phyloP scores from a whole-genome alignment of 2,797 vertebrate species.

The Iguana delicatissima region DNA sequence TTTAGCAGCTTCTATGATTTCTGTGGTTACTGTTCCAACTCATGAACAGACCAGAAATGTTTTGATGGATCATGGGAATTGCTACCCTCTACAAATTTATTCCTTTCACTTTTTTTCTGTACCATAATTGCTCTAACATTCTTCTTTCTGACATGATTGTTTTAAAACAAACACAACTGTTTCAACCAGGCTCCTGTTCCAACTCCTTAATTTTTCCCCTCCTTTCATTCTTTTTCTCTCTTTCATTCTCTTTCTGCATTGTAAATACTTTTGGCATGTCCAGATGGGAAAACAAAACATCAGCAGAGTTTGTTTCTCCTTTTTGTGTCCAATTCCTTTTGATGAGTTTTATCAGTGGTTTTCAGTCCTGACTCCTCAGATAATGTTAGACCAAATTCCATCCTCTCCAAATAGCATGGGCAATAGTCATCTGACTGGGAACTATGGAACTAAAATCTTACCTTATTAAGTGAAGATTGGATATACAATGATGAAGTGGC shows the following conservation, averaged over 20 bases:
- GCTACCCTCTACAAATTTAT: background rate
- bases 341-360: background rate
- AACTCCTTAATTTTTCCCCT: background rate
- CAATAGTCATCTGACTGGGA: background rate
- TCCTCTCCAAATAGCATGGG: background rate
- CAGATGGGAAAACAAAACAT: background rate
- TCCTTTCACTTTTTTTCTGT: conserved; percentile 14
- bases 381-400: background rate
- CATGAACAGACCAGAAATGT: conserved; percentile 12
- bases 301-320: background rate
- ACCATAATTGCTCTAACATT: conserved; percentile 30
- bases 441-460: background rate
- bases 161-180: conserved; percentile 27
- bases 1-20: conserved; percentile 33
- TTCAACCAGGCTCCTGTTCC: conserved; percentile 2
- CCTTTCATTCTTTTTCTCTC: background rate
- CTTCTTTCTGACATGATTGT: background rate
- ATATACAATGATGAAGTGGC: background rate
- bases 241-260: background rate
- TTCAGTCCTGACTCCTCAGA: background rate
- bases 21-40: background rate
- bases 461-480: background rate
- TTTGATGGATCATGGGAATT: background rate
- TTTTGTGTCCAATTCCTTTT: background rate
- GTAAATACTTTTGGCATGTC: background rate